Conservation (phyloP, 2,888 invertebrate genomes). For the Trachelus tabidus region DNA sequence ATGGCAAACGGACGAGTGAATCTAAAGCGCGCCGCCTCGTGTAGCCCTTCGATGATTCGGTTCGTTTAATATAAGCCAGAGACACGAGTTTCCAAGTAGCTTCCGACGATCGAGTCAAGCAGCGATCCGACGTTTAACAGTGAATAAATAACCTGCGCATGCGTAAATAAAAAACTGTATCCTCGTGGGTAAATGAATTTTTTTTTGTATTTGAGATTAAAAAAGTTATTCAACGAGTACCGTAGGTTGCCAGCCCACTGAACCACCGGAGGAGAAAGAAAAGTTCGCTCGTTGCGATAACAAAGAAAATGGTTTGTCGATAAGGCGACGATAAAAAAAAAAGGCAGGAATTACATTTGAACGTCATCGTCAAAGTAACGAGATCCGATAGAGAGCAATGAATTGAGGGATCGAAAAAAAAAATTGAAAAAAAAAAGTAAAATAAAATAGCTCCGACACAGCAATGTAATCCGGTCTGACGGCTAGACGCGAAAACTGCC, state of each 20-base stretch:
- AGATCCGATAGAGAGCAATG: neutral
- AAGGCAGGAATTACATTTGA: neutral
- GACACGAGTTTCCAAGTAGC: neutral
- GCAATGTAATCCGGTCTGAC: neutral
- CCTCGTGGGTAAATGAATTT: neutral
- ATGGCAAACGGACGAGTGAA: no score
- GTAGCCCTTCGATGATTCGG: no score
- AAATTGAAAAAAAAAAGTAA: neutral
- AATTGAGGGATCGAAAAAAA: neutral
- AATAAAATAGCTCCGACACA: neutral
- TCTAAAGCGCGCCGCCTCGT: no score
- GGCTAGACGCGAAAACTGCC: neutral
- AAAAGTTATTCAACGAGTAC: neutral
- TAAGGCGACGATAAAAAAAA: neutral
- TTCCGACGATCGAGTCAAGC: neutral
- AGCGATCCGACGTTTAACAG: neutral
- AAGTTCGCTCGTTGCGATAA: neutral
- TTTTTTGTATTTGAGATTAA: neutral
- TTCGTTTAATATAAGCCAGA: no score
- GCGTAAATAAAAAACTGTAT: neutral
- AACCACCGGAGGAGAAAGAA: neutral
- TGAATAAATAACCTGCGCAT: neutral
- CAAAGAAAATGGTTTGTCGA: neutral
- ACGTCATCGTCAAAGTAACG: neutral
- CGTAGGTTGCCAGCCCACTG: neutral